Percentiles rank a stretch among this genome's conserved stretches.
Evolutionary conservation across 2,888 invertebrate genomes (phyloP).

Genomic region (Caenorhabditis becei): DNA sequence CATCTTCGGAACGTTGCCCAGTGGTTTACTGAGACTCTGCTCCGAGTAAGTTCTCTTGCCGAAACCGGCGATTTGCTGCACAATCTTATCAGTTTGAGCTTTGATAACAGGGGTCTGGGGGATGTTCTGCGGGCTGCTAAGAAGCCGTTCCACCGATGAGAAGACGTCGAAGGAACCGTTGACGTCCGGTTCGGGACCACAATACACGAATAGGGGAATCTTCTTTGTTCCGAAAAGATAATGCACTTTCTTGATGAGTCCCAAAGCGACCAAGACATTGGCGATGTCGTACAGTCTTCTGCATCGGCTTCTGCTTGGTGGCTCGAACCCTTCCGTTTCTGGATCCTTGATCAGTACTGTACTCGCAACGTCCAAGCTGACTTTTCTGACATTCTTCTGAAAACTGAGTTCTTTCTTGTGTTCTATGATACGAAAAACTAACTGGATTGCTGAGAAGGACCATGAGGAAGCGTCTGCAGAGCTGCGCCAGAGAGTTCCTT

Average conservation of each 20-base stretch:
- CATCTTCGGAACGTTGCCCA: slow-evolving; percentile 53
- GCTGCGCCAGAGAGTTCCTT: slow-evolving; percentile 78
- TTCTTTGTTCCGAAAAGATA: slow-evolving; percentile 81
- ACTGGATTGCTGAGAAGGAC: slow-evolving; percentile 79
- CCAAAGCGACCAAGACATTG: slow-evolving; percentile 88
- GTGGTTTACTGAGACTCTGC: slow-evolving; percentile 38
- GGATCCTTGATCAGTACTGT: slow-evolving; percentile 81
- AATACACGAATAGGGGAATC: slow-evolving; percentile 81
- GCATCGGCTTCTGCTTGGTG: slow-evolving; percentile 80
- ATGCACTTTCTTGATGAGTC: slow-evolving; percentile 87
- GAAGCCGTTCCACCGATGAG: slow-evolving; percentile 62
- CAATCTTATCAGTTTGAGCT: slow-evolving; percentile 55
- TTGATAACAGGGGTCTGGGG: slow-evolving; percentile 69
- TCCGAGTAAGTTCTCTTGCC: slow-evolving; percentile 67
- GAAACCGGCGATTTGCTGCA: slow-evolving; percentile 55
- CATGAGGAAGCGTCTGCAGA: slow-evolving; percentile 81
- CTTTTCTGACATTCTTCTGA: slow-evolving; percentile 75
- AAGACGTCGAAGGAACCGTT: slow-evolving; percentile 62
- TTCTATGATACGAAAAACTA: slow-evolving; percentile 15
- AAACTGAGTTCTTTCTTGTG: slow-evolving; percentile 18
- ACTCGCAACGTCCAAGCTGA: slow-evolving; percentile 80
- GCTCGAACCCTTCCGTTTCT: slow-evolving; percentile 80
- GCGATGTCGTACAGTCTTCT: slow-evolving; percentile 89
- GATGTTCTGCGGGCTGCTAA: slow-evolving; percentile 47
- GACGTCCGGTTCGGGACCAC: slow-evolving; percentile 79